Conservation (phyloP, 2,888 invertebrate species). For the Maniola hyperantus region DNA sequence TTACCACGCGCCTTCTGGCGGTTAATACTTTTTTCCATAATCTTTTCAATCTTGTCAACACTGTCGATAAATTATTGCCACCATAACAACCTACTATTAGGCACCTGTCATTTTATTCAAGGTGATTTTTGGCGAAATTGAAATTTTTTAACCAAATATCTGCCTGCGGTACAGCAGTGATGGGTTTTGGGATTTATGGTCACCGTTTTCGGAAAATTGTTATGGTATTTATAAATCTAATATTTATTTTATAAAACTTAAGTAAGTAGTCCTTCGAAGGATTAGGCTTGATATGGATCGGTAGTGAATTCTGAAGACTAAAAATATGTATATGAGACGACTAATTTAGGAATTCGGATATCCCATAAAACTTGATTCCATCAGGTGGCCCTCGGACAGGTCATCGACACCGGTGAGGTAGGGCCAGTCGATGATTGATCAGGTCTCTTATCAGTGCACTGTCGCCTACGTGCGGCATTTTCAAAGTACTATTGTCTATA, state of each 20-base stretch:
- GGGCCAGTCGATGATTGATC: conserved; percentile 79
- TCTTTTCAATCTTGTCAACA: conserved; percentile 75
- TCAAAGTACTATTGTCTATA: conserved; percentile 78
- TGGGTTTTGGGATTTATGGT: conserved; percentile 73
- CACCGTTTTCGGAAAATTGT: conserved; percentile 49
- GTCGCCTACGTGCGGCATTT: conserved; percentile 77
- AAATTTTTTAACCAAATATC: conserved; percentile 64
- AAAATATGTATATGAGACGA: conserved; percentile 12
- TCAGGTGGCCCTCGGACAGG: conserved; percentile 68
- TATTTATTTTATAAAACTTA: conserved; percentile 40
- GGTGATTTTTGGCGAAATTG: conserved; percentile 71
- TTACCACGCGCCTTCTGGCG: conserved; percentile 74
- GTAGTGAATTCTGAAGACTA: not conserved
- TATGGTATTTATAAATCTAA: conserved; percentile 57
- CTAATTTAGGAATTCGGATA: conserved; percentile 49
- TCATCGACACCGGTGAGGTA: conserved; percentile 77
- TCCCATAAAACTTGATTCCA: conserved; percentile 65
- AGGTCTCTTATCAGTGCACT: conserved; percentile 74
- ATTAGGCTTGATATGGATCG: not conserved
- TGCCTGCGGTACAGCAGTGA: conserved; percentile 68
- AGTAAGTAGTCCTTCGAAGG: conserved; percentile 32
- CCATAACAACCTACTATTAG: conserved; percentile 78
- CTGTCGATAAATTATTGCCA: conserved; percentile 73
- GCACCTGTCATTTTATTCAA: conserved; percentile 76
- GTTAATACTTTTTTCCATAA: conserved; percentile 58